Conservation (phyloP, 2,113 vertebrate genomes). For the Psammodynastes pulverulentus region DNA sequence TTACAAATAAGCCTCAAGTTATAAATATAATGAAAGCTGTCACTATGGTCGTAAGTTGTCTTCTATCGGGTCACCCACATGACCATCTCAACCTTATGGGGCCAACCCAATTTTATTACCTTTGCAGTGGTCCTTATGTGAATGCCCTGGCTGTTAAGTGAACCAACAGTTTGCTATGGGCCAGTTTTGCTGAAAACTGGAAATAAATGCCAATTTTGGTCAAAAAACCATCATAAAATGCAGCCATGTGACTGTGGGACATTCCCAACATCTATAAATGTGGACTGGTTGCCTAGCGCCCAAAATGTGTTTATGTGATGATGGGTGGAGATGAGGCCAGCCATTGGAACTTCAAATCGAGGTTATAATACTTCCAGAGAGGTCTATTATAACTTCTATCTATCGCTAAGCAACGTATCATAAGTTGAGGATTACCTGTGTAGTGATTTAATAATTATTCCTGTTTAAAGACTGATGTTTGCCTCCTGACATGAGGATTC, state of each 20-base stretch:
- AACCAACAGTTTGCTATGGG: neutral
- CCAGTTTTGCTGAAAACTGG: neutral
- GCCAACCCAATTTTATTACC: neutral
- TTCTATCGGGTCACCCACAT: no score
- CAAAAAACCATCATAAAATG: neutral
- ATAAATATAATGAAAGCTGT: no score
- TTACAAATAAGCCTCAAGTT: neutral
- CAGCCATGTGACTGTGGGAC: neutral
- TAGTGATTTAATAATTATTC: constrained; percentile 27
- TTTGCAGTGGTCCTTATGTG: neutral
- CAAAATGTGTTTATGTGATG: neutral
- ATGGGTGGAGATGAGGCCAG: neutral
- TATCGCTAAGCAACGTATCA: neutral
- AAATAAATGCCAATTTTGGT: neutral
- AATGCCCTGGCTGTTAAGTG: neutral
- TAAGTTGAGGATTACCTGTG: neutral
- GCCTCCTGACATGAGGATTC: constrained; percentile 58
- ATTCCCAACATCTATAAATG: neutral
- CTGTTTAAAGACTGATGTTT: constrained; percentile 56
- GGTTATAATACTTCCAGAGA: neutral
- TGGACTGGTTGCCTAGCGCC: neutral
- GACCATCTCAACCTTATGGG: neutral
- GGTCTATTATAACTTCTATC: neutral
- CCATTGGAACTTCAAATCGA: neutral
- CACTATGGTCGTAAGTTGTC: no score